These are phyloP conservation scores for Micromys minutus DNA, from an alignment of 2,113 vertebrate species.

Conservation along the genomic window DNA sequence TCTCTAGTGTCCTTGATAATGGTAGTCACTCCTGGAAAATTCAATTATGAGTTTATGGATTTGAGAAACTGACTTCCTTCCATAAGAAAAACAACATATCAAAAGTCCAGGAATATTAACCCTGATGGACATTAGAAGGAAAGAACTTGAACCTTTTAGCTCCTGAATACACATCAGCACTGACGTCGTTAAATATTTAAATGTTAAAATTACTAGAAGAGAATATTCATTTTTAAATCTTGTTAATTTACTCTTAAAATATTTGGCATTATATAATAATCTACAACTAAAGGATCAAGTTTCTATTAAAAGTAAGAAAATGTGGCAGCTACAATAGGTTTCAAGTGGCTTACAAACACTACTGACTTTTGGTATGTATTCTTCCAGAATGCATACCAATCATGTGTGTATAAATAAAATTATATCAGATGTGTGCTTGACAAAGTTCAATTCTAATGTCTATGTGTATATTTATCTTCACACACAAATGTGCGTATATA, in stretches of 20 bases:
- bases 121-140: slow-evolving; percentile 13
- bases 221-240: neutral
- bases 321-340: neutral
- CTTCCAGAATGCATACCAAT: neutral
- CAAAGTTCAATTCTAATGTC: neutral
- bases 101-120: neutral
- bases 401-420: neutral
- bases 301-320: neutral
- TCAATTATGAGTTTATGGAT: neutral
- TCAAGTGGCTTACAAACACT: neutral
- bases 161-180: neutral
- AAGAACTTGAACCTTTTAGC: neutral
- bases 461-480: neutral
- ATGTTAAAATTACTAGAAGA: slow-evolving; percentile 34
- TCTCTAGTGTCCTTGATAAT: neutral
- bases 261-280: neutral
- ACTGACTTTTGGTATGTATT: neutral
- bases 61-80: neutral
- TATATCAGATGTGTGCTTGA: neutral
- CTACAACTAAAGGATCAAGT: neutral
- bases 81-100: neutral
- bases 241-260: neutral
- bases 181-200: neutral
- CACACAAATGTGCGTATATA: neutral
- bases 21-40: neutral